phyloP scores from a whole-genome alignment of 2,113 vertebrate species.

The Xiphophorus hellerii region DNA sequence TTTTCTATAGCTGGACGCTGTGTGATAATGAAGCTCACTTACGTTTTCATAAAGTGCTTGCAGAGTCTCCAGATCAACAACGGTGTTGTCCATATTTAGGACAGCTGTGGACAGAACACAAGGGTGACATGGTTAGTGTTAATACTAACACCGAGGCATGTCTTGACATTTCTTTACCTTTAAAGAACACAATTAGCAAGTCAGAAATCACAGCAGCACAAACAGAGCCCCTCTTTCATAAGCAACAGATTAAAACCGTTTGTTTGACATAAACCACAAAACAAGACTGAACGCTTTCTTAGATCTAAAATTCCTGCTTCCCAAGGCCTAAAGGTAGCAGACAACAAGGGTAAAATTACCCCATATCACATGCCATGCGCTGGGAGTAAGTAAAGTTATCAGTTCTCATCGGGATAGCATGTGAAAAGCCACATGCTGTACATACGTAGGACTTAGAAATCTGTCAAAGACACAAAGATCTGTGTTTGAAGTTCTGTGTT shows the following conservation, averaged over 20 bases:
- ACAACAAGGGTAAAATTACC: slow-evolving; percentile 28
- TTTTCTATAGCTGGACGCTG: background rate
- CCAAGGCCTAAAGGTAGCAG: slow-evolving; percentile 7
- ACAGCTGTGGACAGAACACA: slow-evolving; percentile 82
- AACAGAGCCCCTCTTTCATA: slow-evolving; percentile 17
- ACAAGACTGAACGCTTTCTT: slow-evolving; percentile 5
- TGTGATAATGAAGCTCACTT: slow-evolving; percentile 69
- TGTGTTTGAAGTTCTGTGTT: slow-evolving; percentile 77
- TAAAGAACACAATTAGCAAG: slow-evolving; percentile 36
- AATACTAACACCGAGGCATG: slow-evolving; percentile 34
- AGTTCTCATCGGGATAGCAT: slow-evolving; percentile 48
- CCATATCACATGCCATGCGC: slow-evolving; percentile 5
- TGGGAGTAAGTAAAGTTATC: slow-evolving; percentile 51
- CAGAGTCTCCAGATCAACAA: slow-evolving; percentile 96
- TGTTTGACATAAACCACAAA: slow-evolving; percentile 22
- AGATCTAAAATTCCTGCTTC: slow-evolving; percentile 1
- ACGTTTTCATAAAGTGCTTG: slow-evolving; percentile 98
- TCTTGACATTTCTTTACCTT: slow-evolving; percentile 40
- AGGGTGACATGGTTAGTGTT: slow-evolving; percentile 55
- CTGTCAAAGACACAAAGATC: slow-evolving; percentile 74
- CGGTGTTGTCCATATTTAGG: slow-evolving; percentile 94
- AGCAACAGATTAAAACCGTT: slow-evolving; percentile 20
- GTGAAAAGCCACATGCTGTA: slow-evolving; percentile 55
- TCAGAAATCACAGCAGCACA: slow-evolving; percentile 47
- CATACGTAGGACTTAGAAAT: slow-evolving; percentile 67